Conservation (phyloP, 1,140 invertebrate species). For the Marisa cornuarietis region DNA sequence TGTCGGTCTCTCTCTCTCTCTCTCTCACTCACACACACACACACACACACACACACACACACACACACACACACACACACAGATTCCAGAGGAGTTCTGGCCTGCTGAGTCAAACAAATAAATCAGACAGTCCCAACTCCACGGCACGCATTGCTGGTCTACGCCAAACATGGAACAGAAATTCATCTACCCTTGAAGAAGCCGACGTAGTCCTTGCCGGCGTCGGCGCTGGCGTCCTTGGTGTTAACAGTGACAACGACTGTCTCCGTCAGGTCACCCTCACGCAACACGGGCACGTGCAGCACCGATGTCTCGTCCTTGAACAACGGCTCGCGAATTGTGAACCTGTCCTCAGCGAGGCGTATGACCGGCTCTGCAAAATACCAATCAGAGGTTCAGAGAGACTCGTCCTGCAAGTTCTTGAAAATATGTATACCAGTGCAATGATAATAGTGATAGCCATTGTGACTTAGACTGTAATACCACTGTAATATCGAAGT, state of each 20-base stretch:
- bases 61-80: too few relatives aligned
- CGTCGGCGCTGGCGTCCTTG: constrained; percentile 65
- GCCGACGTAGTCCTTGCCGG: constrained; percentile 65
- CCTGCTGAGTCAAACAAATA: not conserved
- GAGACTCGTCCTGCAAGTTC: not conserved
- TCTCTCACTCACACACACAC: too few relatives aligned
- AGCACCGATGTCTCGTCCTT: constrained; percentile 53
- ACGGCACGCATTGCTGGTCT: too few relatives aligned
- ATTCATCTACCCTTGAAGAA: constrained; percentile 60
- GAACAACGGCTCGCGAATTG: constrained; percentile 63
- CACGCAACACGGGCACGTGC: constrained; percentile 60
- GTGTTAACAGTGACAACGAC: constrained; percentile 65
- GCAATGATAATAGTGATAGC: too few relatives aligned
- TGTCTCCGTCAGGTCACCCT: constrained; percentile 63
- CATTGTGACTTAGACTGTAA: too few relatives aligned
- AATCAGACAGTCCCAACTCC: too few relatives aligned
- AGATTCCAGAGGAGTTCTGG: too few relatives aligned
- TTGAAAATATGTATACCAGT: too few relatives aligned
- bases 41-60: too few relatives aligned
- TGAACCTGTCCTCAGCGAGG: constrained; percentile 57
- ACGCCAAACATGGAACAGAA: not conserved
- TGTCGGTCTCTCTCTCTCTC: not conserved
- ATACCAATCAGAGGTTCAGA: not conserved
- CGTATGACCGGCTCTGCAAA: constrained; percentile 60
- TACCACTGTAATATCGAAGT: too few relatives aligned